Evolutionary conservation across 2,113 vertebrate genomes (phyloP), one percentile per base, ranked within the genome.

Genomic region (Collichthys lucidus): DNA sequence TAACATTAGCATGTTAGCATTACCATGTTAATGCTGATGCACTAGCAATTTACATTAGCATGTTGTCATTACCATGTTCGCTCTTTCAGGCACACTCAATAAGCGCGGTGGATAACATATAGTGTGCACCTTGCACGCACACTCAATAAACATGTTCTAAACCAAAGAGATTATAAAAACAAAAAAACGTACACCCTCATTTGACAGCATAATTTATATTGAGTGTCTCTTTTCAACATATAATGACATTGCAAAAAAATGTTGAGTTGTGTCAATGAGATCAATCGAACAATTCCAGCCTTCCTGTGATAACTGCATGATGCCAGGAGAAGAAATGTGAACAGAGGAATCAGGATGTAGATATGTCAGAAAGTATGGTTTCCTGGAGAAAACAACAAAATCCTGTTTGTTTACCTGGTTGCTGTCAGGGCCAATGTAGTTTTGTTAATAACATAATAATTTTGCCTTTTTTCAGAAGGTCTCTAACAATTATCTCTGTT

Each of bases 211-310:
- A 8, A 8, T 20, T 68, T 68, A 20, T 35, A 20, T 2, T 1
- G 0, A 22, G 11, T 6, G 22, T 73, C 24, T 2, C 35, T 46
- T 4, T 0, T 57, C 17, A 17, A 64, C 10, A 11, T 55, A 35
- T n/a, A 53, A 67, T 61, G 19, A 79, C 49, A 26, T 5, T 50
- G 44, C 14, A 35, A 4, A 59, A 59, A 77, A n/a, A 35, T 44
- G 11, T n/a, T 20, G 22, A 15, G 22, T 22, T 10, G 24, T 29
- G 44, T 26, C 56, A 59, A 1, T 56, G 6, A 29, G 4, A 35
- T 14, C 14, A 60, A 24, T 20, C 44, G 2, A 44, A 49, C 10
- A 40, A 3, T 46, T 15, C 22, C 40, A 42, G n/a, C 47, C 29
- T 2, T 53, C 61, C 20, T 10, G 17, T 40, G 31, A 19, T 9